These are phyloP conservation scores for Caenorhabditis wallacei DNA, from an alignment of 2,888 invertebrate genomes.

Conservation along the genomic window DNA sequence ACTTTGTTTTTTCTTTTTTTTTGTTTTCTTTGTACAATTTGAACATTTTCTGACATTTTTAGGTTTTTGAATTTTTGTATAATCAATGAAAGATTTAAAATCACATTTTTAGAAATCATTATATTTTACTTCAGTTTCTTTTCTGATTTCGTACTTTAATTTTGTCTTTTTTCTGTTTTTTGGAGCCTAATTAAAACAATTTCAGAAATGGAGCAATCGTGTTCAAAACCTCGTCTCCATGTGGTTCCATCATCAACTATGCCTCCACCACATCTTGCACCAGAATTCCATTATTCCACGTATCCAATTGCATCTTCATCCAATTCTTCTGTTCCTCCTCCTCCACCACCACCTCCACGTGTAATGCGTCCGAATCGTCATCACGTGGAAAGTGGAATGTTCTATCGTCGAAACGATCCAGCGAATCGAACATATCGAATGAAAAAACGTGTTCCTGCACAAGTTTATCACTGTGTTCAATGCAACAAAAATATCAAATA, in stretches of 20 bases:
- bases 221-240: not conserved
- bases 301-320: not conserved
- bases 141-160: too few relatives aligned
- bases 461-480: conserved; percentile 63
- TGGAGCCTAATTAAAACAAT: not conserved
- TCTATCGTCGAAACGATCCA: conserved; percentile 39
- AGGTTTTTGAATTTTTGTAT: too few relatives aligned
- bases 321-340: not conserved
- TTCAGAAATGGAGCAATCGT: conserved; percentile 37
- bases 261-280: not conserved
- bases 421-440: conserved; percentile 66
- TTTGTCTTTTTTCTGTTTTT: too few relatives aligned
- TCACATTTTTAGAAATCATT: too few relatives aligned
- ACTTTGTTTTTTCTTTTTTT: not conserved
- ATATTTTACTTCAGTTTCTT: too few relatives aligned
- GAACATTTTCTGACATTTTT: too few relatives aligned
- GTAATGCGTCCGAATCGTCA: not conserved
- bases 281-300: not conserved
- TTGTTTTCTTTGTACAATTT: not conserved
- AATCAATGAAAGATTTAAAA: too few relatives aligned
- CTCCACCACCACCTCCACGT: not conserved
- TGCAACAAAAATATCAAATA: conserved; percentile 74
- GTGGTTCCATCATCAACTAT: not conserved
- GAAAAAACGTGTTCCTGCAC: conserved; percentile 63
- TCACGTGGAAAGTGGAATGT: not conserved